Evolutionary conservation across 1,140 invertebrate genomes (phyloP), one percentile per base, ranked within the genome.

Genomic region (Penaeus indicus): DNA sequence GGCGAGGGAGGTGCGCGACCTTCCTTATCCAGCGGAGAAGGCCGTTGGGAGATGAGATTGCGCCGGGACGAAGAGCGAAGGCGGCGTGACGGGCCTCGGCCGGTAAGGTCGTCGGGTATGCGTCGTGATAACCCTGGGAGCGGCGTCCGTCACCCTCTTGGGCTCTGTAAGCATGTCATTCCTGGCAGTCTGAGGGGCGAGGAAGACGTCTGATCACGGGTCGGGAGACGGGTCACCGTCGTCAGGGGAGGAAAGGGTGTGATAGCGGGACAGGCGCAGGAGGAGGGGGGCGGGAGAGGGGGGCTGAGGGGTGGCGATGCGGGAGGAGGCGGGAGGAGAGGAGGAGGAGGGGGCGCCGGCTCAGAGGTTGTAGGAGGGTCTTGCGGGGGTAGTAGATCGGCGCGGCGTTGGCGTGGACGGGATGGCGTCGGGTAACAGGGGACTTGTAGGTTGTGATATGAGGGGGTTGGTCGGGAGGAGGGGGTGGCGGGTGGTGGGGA

Each of bases 101-200:
- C 21, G 60, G 54, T 82, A 60, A 27, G n/a, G 47, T 60, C 32
- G 60, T 60, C n/a, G 32, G 61, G 25, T 22, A 5, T 82, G 22
- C n/a, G 27, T 27, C n/a, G 47, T 22, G 25, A 25, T 3, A 60
- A 62, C 60, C 16, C 27, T 32, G 21, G 47, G 18, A 18, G 21
- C 11, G 11, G 63, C 19, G 61, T 21, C n/a, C 54, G 54, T 54
- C 10, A 54, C 54, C 32, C 11, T 54, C 19, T 79, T 79, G 8
- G 87, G 72, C 21, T 79, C n/a, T 84, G 21, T 88, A n/a, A 79
- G 42, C 81, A 79, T 4, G 87, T 88, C 18, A 88, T 75, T 32
- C 84, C 87, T 7, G 81, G 87, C 19, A 88, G 87, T 32, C 67
- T 88, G 11, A 83, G 27, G 21, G 81, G 87, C 11, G 54, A 54